These are phyloP conservation scores for Oligia latruncula DNA, from an alignment of 2,888 invertebrate species.

Conservation along the genomic window DNA sequence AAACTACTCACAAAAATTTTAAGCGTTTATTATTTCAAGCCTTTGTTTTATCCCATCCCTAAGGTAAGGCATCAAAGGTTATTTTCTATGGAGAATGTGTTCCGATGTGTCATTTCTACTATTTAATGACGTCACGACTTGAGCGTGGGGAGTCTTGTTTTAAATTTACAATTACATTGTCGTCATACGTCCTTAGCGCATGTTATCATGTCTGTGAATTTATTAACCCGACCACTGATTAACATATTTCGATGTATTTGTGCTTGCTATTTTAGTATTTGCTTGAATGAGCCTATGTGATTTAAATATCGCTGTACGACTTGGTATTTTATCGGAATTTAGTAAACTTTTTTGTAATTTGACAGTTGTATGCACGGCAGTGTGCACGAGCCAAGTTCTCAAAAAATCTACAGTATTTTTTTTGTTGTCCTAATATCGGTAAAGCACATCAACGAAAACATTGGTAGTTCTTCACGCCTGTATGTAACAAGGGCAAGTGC, in stretches of 20 bases:
- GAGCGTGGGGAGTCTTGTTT: constrained; percentile 62
- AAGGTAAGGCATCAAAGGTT: constrained; percentile 17
- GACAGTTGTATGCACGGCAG: neutral
- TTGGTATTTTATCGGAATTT: neutral
- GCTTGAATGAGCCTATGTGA: constrained; percentile 8
- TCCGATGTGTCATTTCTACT: constrained; percentile 57
- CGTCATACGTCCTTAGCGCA: constrained; percentile 27
- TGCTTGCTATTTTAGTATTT: constrained; percentile 21
- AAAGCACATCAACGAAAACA: neutral
- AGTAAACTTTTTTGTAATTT: neutral
- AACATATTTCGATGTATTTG: constrained; percentile 35
- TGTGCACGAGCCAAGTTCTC: constrained; percentile 10
- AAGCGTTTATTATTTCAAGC: neutral
- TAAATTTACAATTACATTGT: constrained; percentile 61
- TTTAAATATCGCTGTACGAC: neutral
- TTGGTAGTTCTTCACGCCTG: constrained; percentile 28
- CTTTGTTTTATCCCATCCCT: constrained; percentile 4
- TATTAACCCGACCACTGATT: constrained; percentile 49
- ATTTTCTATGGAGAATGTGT: constrained; percentile 50
- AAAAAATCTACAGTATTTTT: neutral
- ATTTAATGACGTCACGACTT: constrained; percentile 54
- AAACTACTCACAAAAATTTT: neutral
- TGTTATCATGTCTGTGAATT: constrained; percentile 51
- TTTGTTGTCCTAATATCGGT: neutral
- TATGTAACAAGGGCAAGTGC: constrained; percentile 55